Percentiles rank a stretch among this genome's conserved stretches.
Conservation (phyloP, 2,888 invertebrate species). For the Plebejus anna region DNA sequence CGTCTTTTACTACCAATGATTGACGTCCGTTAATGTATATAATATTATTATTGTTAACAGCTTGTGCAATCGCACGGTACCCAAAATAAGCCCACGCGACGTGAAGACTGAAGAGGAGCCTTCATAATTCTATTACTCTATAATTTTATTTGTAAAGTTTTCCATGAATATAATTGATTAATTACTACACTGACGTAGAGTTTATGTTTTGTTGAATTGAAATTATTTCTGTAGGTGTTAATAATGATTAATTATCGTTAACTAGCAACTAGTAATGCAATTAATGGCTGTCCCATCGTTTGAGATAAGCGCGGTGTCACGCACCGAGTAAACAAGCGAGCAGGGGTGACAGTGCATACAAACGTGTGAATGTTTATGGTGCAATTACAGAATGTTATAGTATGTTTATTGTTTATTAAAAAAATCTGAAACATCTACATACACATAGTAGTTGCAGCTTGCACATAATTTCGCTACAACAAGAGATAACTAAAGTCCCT, state of each 20-base stretch:
- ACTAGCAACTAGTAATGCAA: constrained; percentile 22
- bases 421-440: too few relatives aligned
- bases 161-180: constrained; percentile 3
- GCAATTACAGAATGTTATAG: background rate
- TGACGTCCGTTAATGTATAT: too few relatives aligned
- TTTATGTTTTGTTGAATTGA: background rate
- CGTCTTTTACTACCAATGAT: too few relatives aligned
- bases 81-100: too few relatives aligned
- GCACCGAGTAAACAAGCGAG: constrained; percentile 43
- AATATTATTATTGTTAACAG: too few relatives aligned
- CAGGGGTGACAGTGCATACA: constrained; percentile 1
- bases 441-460: too few relatives aligned
- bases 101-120: too few relatives aligned
- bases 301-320: constrained; percentile 50
- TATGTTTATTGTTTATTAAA: background rate
- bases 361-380: constrained; percentile 1
- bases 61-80: too few relatives aligned
- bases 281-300: constrained; percentile 40
- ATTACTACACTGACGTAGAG: background rate
- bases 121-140: background rate
- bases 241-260: constrained; percentile 4
- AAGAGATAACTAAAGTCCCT: too few relatives aligned
- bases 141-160: background rate
- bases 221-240: constrained; percentile 4
- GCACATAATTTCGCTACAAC: too few relatives aligned